Conservation (phyloP, 2,797 vertebrate genomes). For the Poecilia gillii region DNA sequence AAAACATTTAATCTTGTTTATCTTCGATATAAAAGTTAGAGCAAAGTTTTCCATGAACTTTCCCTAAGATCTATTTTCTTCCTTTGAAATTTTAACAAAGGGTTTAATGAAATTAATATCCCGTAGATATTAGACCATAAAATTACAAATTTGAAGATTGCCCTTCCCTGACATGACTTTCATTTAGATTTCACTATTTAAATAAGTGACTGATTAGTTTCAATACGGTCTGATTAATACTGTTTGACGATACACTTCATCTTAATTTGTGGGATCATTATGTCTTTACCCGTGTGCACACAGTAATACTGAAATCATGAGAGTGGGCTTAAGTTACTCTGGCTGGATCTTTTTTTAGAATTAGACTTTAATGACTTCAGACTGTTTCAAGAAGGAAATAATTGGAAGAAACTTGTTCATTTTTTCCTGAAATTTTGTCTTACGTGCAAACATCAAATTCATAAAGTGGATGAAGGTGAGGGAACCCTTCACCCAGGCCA, state of each 20-base stretch:
- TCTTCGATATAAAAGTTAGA: background rate
- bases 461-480: conserved; percentile 2
- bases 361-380: conserved; percentile 41
- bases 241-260: conserved; percentile 69
- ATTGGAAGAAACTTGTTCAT: conserved; percentile 31
- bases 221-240: conserved; percentile 76
- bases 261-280: conserved; percentile 61
- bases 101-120: conserved; percentile 74
- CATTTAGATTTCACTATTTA: conserved; percentile 70
- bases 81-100: conserved; percentile 73
- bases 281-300: conserved; percentile 46
- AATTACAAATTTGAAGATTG: conserved; percentile 77
- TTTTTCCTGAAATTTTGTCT: conserved; percentile 4
- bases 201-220: conserved; percentile 77
- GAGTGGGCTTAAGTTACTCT: conserved; percentile 38
- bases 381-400: conserved; percentile 29
- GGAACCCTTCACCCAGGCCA: background rate
- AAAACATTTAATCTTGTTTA: background rate
- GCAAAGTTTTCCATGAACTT: conserved; percentile 51
- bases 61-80: conserved; percentile 38
- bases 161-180: conserved; percentile 75
- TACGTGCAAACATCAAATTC: conserved; percentile 17
- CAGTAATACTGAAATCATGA: conserved; percentile 49
- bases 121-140: conserved; percentile 77
- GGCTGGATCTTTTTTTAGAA: conserved; percentile 34